Percentiles rank a stretch among this genome's conserved stretches.
Conservation (phyloP, 2,888 invertebrate species). For the Eupithecia subumbrata region DNA sequence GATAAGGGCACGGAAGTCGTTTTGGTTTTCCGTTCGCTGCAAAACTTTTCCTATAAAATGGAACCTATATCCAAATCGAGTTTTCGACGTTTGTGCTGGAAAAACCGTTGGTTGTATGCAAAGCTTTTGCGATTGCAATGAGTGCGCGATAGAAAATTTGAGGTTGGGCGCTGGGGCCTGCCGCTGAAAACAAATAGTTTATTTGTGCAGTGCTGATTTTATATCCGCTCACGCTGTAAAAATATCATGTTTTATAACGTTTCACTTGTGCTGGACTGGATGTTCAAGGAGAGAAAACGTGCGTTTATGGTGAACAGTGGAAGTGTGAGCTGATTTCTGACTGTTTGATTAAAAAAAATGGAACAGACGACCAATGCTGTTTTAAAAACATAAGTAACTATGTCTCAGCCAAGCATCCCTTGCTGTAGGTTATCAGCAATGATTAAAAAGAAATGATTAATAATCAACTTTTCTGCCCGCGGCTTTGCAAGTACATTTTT, state of each 20-base stretch:
- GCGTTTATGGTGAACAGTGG: background rate
- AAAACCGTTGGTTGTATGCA: conserved; percentile 22
- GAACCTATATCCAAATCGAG: conserved; percentile 24
- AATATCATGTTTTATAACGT: background rate
- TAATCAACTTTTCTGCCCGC: no score
- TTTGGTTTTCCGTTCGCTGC: conserved; percentile 25
- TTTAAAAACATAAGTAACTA: no score
- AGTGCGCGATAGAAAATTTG: conserved; percentile 27
- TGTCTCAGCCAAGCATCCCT: no score
- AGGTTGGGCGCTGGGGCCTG: conserved; percentile 20
- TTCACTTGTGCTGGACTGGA: background rate
- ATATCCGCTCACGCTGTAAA: background rate
- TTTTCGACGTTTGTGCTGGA: conserved; percentile 24
- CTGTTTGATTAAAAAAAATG: background rate
- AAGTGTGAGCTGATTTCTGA: background rate
- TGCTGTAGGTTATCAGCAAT: no score
- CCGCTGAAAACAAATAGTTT: conserved; percentile 15
- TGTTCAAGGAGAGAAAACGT: background rate
- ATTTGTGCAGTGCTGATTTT: conserved; percentile 20
- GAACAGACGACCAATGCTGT: background rate
- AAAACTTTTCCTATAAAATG: conserved; percentile 31
- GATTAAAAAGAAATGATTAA: no score
- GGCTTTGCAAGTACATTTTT: no score
- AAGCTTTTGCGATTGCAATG: conserved; percentile 29
- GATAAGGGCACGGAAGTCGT: conserved; percentile 48